A percentile compares a stretch with the other conserved stretches of the same genome.
phyloP scores from a whole-genome alignment of 2,797 vertebrate species.

The Channallabes apus region DNA sequence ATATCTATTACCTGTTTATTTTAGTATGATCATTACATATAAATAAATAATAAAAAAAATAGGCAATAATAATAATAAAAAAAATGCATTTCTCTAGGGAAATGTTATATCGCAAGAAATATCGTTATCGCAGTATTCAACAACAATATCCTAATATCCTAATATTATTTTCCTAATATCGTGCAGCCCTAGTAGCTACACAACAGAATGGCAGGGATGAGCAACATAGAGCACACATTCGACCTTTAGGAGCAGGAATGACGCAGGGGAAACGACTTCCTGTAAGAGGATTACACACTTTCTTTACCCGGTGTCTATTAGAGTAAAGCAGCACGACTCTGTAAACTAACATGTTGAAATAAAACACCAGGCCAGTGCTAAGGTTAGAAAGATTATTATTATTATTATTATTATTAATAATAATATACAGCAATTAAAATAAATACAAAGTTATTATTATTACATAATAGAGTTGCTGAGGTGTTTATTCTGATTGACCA shows the following conservation, averaged over 20 bases:
- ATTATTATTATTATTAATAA: too few relatives aligned
- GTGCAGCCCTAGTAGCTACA: too few relatives aligned
- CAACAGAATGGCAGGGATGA: neutral
- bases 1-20: too few relatives aligned
- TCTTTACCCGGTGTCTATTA: neutral
- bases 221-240: neutral
- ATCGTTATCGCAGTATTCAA: too few relatives aligned
- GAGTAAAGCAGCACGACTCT: neutral
- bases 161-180: too few relatives aligned
- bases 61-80: too few relatives aligned
- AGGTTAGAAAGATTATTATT: neutral
- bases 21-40: too few relatives aligned
- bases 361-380: neutral
- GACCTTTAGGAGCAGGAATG: neutral
- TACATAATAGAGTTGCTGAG: neutral
- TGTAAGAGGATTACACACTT: neutral
- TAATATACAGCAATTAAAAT: neutral
- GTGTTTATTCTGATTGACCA: neutral
- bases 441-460: neutral
- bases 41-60: too few relatives aligned
- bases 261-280: neutral
- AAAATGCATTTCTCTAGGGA: too few relatives aligned
- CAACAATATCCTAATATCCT: too few relatives aligned
- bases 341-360: neutral
- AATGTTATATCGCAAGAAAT: too few relatives aligned